These are phyloP conservation scores for Etia nguti DNA, from an alignment of 2,113 vertebrate genomes.

Conservation along the genomic window DNA sequence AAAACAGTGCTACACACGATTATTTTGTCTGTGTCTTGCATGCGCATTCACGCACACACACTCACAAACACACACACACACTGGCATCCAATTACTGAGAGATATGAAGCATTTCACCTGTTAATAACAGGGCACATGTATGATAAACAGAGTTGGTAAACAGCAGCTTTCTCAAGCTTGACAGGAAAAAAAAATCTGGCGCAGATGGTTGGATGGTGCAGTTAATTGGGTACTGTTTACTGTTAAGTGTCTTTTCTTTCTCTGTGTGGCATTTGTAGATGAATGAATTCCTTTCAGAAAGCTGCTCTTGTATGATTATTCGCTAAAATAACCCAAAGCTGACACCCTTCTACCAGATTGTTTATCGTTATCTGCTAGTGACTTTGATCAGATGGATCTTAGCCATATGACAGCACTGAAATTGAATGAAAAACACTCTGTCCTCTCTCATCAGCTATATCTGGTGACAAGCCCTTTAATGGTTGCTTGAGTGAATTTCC, in stretches of 20 bases:
- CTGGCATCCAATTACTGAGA: constrained; percentile 52
- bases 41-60: background rate
- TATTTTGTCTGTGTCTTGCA: background rate
- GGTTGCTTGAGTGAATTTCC: background rate
- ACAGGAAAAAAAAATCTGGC: background rate
- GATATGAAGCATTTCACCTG: constrained; percentile 51
- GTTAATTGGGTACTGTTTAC: constrained; percentile 44
- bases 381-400: constrained; percentile 38
- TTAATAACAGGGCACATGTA: constrained; percentile 44
- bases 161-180: constrained; percentile 32
- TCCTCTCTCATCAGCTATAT: background rate
- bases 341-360: constrained; percentile 1
- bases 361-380: constrained; percentile 20
- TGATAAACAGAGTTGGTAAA: constrained; percentile 54
- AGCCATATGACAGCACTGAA: constrained; percentile 3
- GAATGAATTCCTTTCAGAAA: background rate
- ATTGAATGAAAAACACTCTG: constrained; percentile 15
- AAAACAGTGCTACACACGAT: background rate
- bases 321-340: background rate
- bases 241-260: background rate
- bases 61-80: background rate
- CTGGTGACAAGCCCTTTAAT: constrained; percentile 11
- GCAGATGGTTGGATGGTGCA: constrained; percentile 35
- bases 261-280: background rate
- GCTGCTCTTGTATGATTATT: background rate